A percentile compares a stretch with the other conserved stretches of the same genome.
Evolutionary conservation across 2,113 vertebrate genomes (phyloP).

Genomic region (Isichthys henryi): DNA sequence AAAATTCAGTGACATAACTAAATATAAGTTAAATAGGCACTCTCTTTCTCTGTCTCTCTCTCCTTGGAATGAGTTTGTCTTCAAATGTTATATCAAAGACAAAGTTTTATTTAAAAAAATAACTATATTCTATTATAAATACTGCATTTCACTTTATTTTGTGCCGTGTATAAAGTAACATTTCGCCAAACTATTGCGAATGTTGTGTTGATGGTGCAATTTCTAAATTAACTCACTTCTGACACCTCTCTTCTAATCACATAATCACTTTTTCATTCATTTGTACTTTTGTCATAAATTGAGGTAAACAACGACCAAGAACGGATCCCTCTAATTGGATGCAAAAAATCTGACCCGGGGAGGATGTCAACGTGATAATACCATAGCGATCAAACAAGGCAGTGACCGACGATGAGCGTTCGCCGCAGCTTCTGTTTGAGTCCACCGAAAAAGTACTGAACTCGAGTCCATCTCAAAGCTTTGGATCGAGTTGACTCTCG

Average conservation of each 20-base stretch:
- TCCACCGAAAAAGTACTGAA: background rate
- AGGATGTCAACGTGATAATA: background rate
- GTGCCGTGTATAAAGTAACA: background rate
- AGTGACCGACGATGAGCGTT: background rate
- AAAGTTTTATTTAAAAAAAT: background rate
- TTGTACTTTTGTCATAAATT: background rate
- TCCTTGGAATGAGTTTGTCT: background rate
- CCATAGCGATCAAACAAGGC: background rate
- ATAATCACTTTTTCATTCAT: background rate
- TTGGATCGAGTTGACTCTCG: background rate
- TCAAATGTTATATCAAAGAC: background rate
- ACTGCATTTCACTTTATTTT: background rate
- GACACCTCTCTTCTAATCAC: background rate
- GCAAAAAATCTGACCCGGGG: background rate
- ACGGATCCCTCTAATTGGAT: background rate
- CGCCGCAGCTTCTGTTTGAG: too few species aligned
- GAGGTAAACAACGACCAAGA: too few species aligned
- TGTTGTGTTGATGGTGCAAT: background rate
- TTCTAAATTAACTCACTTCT: background rate
- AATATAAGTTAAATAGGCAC: too few species aligned
- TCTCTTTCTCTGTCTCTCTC: too few species aligned
- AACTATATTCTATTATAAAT: background rate
- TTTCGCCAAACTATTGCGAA: background rate
- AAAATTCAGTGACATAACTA: too few species aligned
- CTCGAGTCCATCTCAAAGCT: background rate